phyloP scores from a whole-genome alignment of 2,888 invertebrate species.

The Catocala nupta region DNA sequence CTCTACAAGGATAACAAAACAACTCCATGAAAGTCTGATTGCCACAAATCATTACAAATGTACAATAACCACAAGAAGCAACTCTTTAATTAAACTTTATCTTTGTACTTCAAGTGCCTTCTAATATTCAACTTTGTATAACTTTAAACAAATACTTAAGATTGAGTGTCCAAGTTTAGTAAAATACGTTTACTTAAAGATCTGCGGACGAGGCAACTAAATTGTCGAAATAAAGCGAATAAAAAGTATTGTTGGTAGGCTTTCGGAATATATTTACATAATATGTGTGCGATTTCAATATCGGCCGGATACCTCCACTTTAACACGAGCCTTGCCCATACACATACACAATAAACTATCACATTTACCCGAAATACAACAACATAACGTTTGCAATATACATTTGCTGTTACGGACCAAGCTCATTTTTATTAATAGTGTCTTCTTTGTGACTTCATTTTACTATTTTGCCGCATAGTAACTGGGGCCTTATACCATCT shows the following conservation, averaged over 20 bases:
- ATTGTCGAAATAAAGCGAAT: slow-evolving; percentile 7
- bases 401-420: too few relatives aligned
- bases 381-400: too few relatives aligned
- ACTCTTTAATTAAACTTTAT: slow-evolving; percentile 3
- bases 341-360: neutral
- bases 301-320: neutral
- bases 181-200: neutral
- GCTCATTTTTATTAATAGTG: too few relatives aligned
- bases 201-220: neutral
- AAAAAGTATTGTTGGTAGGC: slow-evolving; percentile 6
- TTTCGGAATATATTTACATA: slow-evolving; percentile 1
- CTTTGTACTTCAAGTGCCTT: neutral
- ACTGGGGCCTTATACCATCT: too few relatives aligned
- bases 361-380: too few relatives aligned
- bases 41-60: neutral
- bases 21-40: neutral
- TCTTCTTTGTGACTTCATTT: too few relatives aligned
- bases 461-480: too few relatives aligned
- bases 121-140: slow-evolving; percentile 2
- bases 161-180: neutral
- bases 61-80: neutral
- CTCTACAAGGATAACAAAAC: too few relatives aligned
- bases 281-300: slow-evolving; percentile 8
- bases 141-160: slow-evolving; percentile 1
- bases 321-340: neutral